Evolutionary conservation across 2,113 vertebrate species (phyloP), one percentile per base, ranked within the genome.

Genomic region (Guaruba guarouba): DNA sequence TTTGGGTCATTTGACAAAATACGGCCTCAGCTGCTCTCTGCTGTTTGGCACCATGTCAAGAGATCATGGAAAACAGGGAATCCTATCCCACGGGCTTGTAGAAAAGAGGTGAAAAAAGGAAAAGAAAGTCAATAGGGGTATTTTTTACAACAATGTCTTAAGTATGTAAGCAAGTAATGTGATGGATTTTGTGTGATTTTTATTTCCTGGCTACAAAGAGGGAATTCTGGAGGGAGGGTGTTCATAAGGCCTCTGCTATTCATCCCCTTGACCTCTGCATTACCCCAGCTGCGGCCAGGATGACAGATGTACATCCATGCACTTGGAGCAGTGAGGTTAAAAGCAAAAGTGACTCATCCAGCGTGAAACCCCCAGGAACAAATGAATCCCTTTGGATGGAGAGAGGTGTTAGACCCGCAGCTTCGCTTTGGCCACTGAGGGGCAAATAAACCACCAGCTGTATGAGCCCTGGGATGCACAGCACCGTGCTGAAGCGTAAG

Each of bases 21-120:
- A 63, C 5, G 85, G 93, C 92, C 96, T 97, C 97, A 97, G 96
- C 97, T 97, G 97, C 96, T 96, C 95, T 82, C 79, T 96, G 94
- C 78, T 89, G 33, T 66, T 92, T 97, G 96, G 96, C 96, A 88
- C 59, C 1, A 0, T 64, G 64, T 96, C 95, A 95, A 64, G 48
- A 79, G 14, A 51, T 35, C 83, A 39, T 76, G 88, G 78, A 93
- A 84, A 96, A 90, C 76, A 82, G 88, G 77, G 87, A 82, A 88
- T 93, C 51, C 62, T 82, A 10, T 86, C 79, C 82, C 83, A 81
- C 6, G 25, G 37, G 75, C 74, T 79, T 87, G 52, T 67, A 74
- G 62, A 81, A 87, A 92, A 23, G 67, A 75, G 55, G 33, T 31
- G 37, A n/a, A 71, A 61, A 81, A 76, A 37, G 5, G 10, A 37